phyloP scores from a whole-genome alignment of 2,797 vertebrate species.

The Epinephelus coioides region DNA sequence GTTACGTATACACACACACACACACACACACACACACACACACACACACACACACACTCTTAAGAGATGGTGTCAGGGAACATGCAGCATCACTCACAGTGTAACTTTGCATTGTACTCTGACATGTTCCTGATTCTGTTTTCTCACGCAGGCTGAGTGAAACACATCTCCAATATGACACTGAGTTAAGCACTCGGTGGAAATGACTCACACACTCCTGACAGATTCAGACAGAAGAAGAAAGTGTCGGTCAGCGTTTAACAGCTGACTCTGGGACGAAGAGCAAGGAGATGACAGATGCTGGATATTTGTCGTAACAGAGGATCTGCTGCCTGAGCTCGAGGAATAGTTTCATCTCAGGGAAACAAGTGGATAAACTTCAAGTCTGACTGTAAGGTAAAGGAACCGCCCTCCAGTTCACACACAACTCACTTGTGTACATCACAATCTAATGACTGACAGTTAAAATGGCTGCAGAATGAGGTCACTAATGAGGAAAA shows the following conservation, averaged over 20 bases:
- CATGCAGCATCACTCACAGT: constrained; percentile 9
- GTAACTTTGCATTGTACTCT: background rate
- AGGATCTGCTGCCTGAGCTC: constrained; percentile 16
- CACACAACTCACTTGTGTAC: background rate
- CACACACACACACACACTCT: background rate
- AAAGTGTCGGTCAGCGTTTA: background rate
- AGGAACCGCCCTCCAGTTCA: background rate
- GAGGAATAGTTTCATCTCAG: constrained; percentile 9
- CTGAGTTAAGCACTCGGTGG: background rate
- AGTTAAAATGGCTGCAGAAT: background rate
- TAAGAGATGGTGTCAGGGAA: constrained; percentile 31
- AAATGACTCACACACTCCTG: constrained; percentile 21
- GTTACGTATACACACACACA: constrained; percentile 8
- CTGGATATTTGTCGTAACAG: background rate
- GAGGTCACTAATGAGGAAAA: background rate
- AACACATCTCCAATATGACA: background rate
- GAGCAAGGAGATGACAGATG: constrained; percentile 16
- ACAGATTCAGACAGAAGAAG: constrained; percentile 19
- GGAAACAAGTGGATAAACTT: constrained; percentile 35
- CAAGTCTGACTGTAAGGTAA: constrained; percentile 55
- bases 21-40: constrained; percentile 4
- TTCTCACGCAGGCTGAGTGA: constrained; percentile 14
- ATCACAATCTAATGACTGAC: background rate
- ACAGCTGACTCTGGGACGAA: constrained; percentile 35
- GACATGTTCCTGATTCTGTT: background rate